Conservation (phyloP, 2,888 invertebrate species). For the Volucella zonaria region DNA sequence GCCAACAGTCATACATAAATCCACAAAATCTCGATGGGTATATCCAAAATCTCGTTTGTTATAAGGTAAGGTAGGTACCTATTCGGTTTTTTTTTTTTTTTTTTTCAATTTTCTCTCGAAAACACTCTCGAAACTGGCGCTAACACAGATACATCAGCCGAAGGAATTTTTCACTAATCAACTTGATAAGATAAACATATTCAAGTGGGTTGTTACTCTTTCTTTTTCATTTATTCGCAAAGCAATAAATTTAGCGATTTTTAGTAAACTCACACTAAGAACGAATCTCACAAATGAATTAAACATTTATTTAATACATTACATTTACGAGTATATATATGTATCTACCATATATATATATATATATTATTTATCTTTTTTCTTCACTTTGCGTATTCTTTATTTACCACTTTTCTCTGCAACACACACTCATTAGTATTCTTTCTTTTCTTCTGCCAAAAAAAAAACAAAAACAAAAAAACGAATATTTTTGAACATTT, state of each 20-base stretch:
- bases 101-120: too few species aligned
- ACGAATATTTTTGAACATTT: conserved; percentile 45
- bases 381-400: conserved; percentile 42
- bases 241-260: conserved; percentile 13
- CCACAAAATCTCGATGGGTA: conserved; percentile 14
- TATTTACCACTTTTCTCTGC: conserved; percentile 21
- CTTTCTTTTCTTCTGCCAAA: conserved; percentile 51
- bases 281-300: conserved; percentile 9
- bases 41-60: conserved; percentile 46
- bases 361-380: conserved; percentile 24
- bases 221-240: conserved; percentile 21
- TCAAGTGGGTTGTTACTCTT: conserved; percentile 35
- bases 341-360: conserved; percentile 7
- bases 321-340: too few species aligned
- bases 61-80: conserved; percentile 9
- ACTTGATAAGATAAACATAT: conserved; percentile 65
- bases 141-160: conserved; percentile 37
- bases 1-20: conserved; percentile 21
- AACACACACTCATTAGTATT: conserved; percentile 61
- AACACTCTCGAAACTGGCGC: conserved; percentile 29
- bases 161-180: conserved; percentile 53
- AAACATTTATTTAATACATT: background rate
- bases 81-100: conserved; percentile 18
- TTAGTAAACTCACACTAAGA: conserved; percentile 3
- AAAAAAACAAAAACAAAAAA: conserved; percentile 20